Conservation (phyloP, 2,797 vertebrate genomes). For the Ciconia nigra region DNA sequence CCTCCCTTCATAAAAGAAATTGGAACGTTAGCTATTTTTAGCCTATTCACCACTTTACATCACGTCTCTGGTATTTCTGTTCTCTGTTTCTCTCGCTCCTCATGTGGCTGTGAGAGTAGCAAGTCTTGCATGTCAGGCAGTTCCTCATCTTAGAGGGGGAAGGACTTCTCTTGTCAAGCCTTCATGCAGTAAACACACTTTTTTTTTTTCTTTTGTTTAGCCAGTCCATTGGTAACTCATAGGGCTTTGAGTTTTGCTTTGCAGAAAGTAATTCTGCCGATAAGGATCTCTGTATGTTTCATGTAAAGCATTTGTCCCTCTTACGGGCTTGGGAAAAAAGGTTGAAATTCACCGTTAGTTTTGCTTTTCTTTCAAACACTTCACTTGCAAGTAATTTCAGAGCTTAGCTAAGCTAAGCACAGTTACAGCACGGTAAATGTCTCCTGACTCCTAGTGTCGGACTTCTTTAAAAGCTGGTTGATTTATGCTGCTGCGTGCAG, state of each 20-base stretch:
- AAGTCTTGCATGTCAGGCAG: background rate
- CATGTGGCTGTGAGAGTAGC: background rate
- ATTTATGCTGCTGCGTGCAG: background rate
- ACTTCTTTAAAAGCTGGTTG: background rate
- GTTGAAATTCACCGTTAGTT: background rate
- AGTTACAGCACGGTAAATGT: fast-evolving
- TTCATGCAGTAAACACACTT: background rate
- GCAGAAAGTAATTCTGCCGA: background rate
- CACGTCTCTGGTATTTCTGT: background rate
- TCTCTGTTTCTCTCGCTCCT: background rate
- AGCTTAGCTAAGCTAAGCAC: background rate
- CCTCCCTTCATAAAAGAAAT: background rate
- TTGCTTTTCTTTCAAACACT: background rate
- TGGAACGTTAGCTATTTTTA: background rate
- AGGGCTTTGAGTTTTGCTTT: background rate
- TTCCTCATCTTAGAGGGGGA: background rate
- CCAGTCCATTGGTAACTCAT: fast-evolving
- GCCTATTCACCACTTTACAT: background rate
- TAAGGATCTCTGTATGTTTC: background rate
- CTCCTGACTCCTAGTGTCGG: background rate
- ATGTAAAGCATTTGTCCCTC: background rate
- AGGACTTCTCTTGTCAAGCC: background rate
- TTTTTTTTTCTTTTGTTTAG: no score
- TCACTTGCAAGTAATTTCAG: background rate
- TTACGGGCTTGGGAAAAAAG: background rate